These are phyloP conservation scores for Sprattus sprattus DNA, from an alignment of 2,113 vertebrate species.

Conservation along the genomic window DNA sequence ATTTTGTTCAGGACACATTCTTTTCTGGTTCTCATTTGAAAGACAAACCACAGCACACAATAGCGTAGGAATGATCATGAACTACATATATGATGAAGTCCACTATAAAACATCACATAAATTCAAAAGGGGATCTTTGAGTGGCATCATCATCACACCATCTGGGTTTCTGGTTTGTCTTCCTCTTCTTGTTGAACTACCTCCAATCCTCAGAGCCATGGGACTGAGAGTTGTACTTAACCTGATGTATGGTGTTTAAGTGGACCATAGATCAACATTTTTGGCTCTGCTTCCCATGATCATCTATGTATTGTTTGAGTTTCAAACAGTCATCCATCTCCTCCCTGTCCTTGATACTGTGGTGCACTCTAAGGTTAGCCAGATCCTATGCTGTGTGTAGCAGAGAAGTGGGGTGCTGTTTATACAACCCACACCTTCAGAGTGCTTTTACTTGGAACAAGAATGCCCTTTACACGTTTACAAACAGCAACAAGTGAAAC, in stretches of 20 bases:
- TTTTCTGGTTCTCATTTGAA: neutral
- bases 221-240: neutral
- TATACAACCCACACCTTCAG: neutral
- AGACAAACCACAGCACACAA: neutral
- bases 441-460: neutral
- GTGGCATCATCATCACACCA: slow-evolving; percentile 40
- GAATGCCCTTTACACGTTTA: neutral
- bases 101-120: slow-evolving; percentile 3
- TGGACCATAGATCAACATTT: neutral
- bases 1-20: neutral
- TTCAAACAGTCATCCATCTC: neutral
- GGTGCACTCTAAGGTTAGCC: neutral
- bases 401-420: neutral
- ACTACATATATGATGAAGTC: neutral
- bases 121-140: slow-evolving; percentile 42
- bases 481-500: neutral
- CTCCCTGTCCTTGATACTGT: neutral
- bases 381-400: neutral
- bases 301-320: neutral
- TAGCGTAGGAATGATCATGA: neutral
- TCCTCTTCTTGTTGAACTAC: slow-evolving; percentile 52
- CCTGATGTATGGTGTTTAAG: neutral
- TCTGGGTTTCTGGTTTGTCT: slow-evolving; percentile 42
- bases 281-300: neutral
- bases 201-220: slow-evolving; percentile 46